Conservation (phyloP, 2,113 vertebrate genomes). For the Apaloderma vittatum region DNA sequence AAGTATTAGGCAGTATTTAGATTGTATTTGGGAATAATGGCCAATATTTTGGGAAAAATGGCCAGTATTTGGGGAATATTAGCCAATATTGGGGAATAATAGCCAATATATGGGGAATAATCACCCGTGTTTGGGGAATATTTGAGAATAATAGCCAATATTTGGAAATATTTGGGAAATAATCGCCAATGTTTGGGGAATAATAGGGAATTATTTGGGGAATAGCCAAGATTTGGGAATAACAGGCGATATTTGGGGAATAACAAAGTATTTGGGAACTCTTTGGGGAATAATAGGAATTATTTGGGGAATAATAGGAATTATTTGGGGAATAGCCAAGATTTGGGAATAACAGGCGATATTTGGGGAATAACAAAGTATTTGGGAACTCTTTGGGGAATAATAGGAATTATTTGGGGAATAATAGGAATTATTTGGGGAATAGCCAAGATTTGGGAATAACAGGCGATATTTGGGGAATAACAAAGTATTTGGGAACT, state of each 20-base stretch:
- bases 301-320: not conserved
- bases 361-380: not conserved
- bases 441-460: not conserved
- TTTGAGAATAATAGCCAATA: not conserved
- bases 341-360: not conserved
- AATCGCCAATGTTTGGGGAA: not conserved
- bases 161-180: not conserved
- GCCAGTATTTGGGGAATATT: not conserved
- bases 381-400: not conserved
- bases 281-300: not conserved
- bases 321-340: not conserved
- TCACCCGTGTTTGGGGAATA: not conserved
- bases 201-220: not conserved
- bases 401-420: not conserved
- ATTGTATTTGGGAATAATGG: not conserved
- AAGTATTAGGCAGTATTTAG: too few species aligned
- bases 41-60: not conserved
- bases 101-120: too few species aligned
- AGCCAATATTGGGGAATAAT: not conserved
- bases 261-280: not conserved
- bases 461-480: not conserved
- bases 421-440: not conserved
- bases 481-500: not conserved
- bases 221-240: not conserved
- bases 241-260: not conserved